Base-by-base conservation (phyloP, 1,140 invertebrate species). In the Monomorium pharaonis region DNA sequence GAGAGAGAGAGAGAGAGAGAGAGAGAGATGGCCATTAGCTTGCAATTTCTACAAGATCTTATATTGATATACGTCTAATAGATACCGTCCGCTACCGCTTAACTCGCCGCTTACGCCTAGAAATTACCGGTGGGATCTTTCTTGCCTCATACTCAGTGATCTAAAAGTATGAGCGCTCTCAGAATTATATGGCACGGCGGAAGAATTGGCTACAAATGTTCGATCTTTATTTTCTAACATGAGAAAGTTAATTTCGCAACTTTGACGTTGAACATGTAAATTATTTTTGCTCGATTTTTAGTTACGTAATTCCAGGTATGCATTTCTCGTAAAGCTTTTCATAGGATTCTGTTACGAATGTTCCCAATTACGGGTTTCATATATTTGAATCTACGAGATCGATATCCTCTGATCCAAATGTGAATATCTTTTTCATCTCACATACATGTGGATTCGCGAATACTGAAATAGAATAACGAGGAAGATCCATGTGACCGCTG, bases 31-130 rank as follows among this genome's bases (percentile, higher is more conserved):
- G 88, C 92, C 90, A 92, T 93, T 93, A 93, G 78, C 37, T 70
- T 83, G 84, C 87, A 85, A 92, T 92, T 93, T 92, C 91, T 92
- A 86, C 88, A 87, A 92, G 92, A 92, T 93, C 88, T 87, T 92
- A 92, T 91, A 91, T 93, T 93, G 92, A 93, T 93, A 92, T 88
- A 91, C 92, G 90, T 90, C 91, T 92, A 93, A 92, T 91, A 92
- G 91, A 92, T 92, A 91, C 86, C 89, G 90, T 89, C 85, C 90
- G 91, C 90, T 92, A 92, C 91, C 60, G 90, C 86, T 89, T 86
- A 85, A 72, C 70, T 89, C 89, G 86, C 76, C 84, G 77, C 62
- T 69, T 86, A 84, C 70, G 65, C 86, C 58, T 51, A 85, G 81
- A 91, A 91, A 92, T 92, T 90, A 85, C 86, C 76, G 74, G 80